Conservation (phyloP, 2,888 invertebrate genomes). For the Agriopis aurantiaria region DNA sequence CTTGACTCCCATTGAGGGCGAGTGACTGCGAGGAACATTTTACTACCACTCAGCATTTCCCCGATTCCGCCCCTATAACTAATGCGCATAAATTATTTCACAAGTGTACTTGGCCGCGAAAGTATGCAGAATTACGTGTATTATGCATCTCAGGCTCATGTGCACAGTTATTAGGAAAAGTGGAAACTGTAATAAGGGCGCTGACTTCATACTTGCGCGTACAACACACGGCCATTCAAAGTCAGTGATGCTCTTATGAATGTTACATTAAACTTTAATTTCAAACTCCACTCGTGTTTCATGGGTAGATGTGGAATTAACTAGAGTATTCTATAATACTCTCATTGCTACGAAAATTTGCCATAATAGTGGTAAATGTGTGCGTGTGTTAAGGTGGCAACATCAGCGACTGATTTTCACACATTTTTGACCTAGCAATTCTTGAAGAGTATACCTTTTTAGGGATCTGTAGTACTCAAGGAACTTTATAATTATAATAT, state of each 20-base stretch:
- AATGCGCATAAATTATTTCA: conserved; percentile 75
- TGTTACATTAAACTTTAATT: conserved; percentile 17
- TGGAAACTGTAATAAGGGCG: conserved; percentile 68
- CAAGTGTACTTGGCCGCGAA: conserved; percentile 66
- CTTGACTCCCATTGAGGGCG: conserved; percentile 49
- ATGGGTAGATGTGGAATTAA: not conserved
- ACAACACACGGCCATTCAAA: conserved; percentile 6
- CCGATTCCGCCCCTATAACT: conserved; percentile 63
- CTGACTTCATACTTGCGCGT: conserved; percentile 31
- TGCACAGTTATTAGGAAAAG: conserved; percentile 68
- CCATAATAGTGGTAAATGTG: conserved; percentile 3
- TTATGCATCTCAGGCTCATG: conserved; percentile 62
- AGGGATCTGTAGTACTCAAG: no score
- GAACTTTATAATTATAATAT: no score
- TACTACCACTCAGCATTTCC: conserved; percentile 58
- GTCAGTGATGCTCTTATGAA: conserved; percentile 15
- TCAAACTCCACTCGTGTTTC: conserved; percentile 15
- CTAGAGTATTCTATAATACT: not conserved
- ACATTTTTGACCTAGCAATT: no score
- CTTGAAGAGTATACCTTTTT: no score
- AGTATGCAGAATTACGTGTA: conserved; percentile 72
- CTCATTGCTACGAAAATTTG: conserved; percentile 1
- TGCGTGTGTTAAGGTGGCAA: not conserved
- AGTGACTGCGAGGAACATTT: conserved; percentile 29
- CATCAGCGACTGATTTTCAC: no score